phyloP scores from a whole-genome alignment of 2,888 invertebrate species.

The Melanostoma scalare region DNA sequence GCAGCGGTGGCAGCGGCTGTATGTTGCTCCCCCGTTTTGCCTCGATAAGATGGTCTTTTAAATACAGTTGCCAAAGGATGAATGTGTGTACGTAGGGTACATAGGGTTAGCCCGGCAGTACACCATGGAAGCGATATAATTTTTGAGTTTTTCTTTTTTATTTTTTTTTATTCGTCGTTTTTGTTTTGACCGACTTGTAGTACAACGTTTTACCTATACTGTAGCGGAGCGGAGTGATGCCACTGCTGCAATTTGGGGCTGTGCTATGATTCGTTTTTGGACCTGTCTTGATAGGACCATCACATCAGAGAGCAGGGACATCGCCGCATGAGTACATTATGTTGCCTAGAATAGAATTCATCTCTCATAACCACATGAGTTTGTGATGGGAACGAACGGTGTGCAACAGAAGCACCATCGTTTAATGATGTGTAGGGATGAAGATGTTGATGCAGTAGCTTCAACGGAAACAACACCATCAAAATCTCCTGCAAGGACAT shows the following conservation, averaged over 20 bases:
- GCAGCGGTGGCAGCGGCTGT: constrained; percentile 30
- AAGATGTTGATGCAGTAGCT: constrained; percentile 65
- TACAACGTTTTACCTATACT: constrained; percentile 39
- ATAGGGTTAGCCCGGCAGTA: constrained; percentile 57
- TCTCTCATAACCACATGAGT: constrained; percentile 73
- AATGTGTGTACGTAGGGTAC: constrained; percentile 68
- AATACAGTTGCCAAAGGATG: constrained; percentile 73
- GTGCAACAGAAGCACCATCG: constrained; percentile 51
- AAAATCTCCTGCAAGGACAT: constrained; percentile 67
- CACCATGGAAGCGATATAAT: constrained; percentile 47
- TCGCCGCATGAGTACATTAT: constrained; percentile 52
- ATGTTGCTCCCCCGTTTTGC: constrained; percentile 63
- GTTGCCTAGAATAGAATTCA: constrained; percentile 65
- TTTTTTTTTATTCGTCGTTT: constrained; percentile 28
- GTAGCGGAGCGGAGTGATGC: constrained; percentile 51
- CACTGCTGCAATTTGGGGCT: constrained; percentile 61
- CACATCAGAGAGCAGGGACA: constrained; percentile 45
- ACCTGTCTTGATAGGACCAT: constrained; percentile 41
- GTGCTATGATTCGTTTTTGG: constrained; percentile 51
- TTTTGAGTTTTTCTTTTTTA: constrained; percentile 30
- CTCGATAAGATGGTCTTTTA: constrained; percentile 71
- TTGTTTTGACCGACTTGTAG: constrained; percentile 67
- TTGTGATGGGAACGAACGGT: constrained; percentile 55
- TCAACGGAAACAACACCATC: constrained; percentile 61
- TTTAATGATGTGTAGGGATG: constrained; percentile 48